Base-by-base conservation (phyloP, 2,888 invertebrate genomes). In the Capitulum mitella region DNA sequence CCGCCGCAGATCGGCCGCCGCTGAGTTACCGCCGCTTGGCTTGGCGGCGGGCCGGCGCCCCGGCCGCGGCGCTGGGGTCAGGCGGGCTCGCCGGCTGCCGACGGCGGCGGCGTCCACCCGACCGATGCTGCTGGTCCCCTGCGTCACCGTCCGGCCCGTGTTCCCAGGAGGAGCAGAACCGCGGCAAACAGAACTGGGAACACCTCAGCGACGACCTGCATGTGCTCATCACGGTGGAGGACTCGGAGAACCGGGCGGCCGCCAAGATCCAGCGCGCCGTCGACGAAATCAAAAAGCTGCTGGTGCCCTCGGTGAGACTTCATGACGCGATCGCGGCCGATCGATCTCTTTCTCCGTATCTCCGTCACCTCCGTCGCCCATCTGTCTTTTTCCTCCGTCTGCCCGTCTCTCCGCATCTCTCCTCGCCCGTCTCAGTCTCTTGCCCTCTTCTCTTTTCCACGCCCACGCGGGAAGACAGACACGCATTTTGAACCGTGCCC, bases 101-200 rank as follows among this genome's bases (percentile, higher is more conserved):
- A n/a, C n/a, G n/a, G n/a, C n/a, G n/a, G n/a, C n/a, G n/a, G n/a
- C n/a, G n/a, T n/a, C n/a, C n/a, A n/a, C n/a, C n/a, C n/a, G n/a
- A n/a, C n/a, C n/a, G n/a, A n/a, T n/a, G n/a, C n/a, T n/a, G n/a
- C n/a, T n/a, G n/a, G n/a, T n/a, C n/a, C n/a, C n/a, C n/a, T n/a
- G n/a, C n/a, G n/a, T n/a, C n/a, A n/a, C n/a, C n/a, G n/a, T n/a
- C 51, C 22, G 22, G 19, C 22, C 14, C 19, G 48, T 6, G 77
- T 79, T 83, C 85, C 48, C 89, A 99, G 98, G 99, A 99, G 89
- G 98, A 99, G 86, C 93, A 94, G 85, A 99, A 98, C 89, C 91
- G 98, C 86, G 99, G 99, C 83, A 99, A 99, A 88, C 97, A 98
- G 82, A 99, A 99, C 89, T 99, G 99, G 99, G 99, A 99, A 87